phyloP scores from a whole-genome alignment of 1,140 invertebrate species.

The Idris sp. region DNA sequence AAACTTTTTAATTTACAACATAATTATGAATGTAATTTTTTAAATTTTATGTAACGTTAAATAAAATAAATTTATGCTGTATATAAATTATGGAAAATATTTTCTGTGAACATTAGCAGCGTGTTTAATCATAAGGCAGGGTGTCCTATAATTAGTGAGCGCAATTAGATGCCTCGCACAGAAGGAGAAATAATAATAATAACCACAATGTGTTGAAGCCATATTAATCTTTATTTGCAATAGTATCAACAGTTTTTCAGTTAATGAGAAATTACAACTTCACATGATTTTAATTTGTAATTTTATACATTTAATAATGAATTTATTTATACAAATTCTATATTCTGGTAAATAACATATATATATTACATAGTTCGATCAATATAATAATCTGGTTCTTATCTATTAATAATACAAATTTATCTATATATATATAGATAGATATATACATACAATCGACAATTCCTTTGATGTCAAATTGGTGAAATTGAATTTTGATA shows the following conservation, averaged over 20 bases:
- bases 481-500: constrained; percentile 5
- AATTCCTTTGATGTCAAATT: constrained; percentile 2
- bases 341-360: too few relatives aligned
- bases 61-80: too few relatives aligned
- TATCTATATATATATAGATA: too few relatives aligned
- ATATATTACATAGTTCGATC: neutral
- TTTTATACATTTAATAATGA: too few relatives aligned
- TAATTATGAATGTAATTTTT: too few relatives aligned
- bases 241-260: neutral
- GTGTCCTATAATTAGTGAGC: constrained; percentile 31
- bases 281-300: neutral
- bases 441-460: constrained; percentile 5
- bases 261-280: neutral
- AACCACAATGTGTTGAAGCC: constrained; percentile 15
- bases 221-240: constrained; percentile 32
- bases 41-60: too few relatives aligned
- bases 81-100: constrained; percentile 28
- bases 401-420: too few relatives aligned
- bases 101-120: constrained; percentile 32
- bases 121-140: constrained; percentile 27
- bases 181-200: constrained; percentile 42
- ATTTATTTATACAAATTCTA: too few relatives aligned
- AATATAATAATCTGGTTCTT: neutral
- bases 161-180: constrained; percentile 20
- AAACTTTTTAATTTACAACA: too few relatives aligned